Conservation (phyloP, 2,113 vertebrate species). For the Trinectes maculatus region DNA sequence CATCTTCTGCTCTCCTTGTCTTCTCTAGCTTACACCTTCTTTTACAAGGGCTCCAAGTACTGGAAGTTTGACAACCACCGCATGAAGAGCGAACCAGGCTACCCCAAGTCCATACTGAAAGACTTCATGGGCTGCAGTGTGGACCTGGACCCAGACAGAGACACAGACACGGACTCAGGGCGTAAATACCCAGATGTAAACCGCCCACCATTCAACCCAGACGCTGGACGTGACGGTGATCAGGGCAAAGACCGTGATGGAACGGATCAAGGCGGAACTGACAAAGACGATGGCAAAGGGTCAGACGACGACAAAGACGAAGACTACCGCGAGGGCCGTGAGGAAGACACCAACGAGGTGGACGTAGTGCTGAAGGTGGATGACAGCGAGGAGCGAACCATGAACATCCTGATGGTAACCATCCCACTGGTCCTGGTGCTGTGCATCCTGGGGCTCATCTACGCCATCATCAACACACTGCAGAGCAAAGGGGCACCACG, state of each 20-base stretch:
- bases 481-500: constrained; percentile 93
- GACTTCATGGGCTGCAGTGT: constrained; percentile 97
- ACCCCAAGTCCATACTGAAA: constrained; percentile 94
- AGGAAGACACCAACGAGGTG: constrained; percentile 85
- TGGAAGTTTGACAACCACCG: constrained; percentile 98
- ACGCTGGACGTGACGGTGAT: constrained; percentile 69
- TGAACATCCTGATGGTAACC: constrained; percentile 92
- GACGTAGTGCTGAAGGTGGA: constrained; percentile 95
- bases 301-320: constrained; percentile 57
- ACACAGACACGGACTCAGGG: constrained; percentile 61
- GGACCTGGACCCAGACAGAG: constrained; percentile 79
- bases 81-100: constrained; percentile 93
- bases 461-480: constrained; percentile 92
- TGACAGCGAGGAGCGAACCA: constrained; percentile 87
- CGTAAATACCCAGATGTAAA: constrained; percentile 84
- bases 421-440: constrained; percentile 92
- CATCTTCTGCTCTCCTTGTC: background rate
- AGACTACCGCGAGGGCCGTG: constrained; percentile 62
- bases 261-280: constrained; percentile 37
- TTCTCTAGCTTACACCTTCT: constrained; percentile 90
- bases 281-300: constrained; percentile 51
- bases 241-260: constrained; percentile 61
- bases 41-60: constrained; percentile 96
- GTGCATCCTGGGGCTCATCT: constrained; percentile 91
- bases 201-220: constrained; percentile 86